Percentiles rank a stretch among this genome's conserved stretches.
phyloP scores from a whole-genome alignment of 2,113 vertebrate species.

The Ophthalmolycus amberensis region DNA sequence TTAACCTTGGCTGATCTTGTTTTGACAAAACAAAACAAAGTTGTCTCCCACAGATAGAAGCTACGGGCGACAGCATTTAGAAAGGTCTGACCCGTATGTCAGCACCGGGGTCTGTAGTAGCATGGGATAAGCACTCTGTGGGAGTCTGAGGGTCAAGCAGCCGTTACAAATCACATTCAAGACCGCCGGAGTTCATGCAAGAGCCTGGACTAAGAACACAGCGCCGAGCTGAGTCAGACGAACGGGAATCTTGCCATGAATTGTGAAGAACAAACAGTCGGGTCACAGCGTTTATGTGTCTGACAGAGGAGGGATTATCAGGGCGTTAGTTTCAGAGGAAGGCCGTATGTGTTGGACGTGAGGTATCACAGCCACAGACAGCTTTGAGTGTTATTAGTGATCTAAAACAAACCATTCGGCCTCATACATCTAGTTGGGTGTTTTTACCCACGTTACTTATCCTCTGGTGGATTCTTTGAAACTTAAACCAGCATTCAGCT shows the following conservation, averaged over 20 bases:
- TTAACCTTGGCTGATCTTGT: constrained; percentile 9
- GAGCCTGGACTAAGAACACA: not conserved
- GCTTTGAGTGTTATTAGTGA: not conserved
- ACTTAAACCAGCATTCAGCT: not conserved
- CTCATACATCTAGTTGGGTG: not conserved
- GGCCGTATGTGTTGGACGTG: not conserved
- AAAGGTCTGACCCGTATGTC: not conserved
- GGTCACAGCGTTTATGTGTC: not conserved
- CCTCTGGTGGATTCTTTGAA: not conserved
- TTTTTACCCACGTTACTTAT: not conserved
- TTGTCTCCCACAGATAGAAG: not conserved
- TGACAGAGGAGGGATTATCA: not conserved
- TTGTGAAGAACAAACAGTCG: not conserved
- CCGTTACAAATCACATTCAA: constrained; percentile 1
- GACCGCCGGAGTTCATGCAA: not conserved
- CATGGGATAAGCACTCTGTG: not conserved
- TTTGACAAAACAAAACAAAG: not conserved
- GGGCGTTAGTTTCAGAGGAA: constrained; percentile 6
- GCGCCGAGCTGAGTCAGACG: not conserved
- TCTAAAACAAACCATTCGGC: constrained; percentile 1
- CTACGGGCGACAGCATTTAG: not conserved
- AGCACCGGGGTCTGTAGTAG: not conserved
- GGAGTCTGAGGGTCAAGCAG: constrained; percentile 3
- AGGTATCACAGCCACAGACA: no score
- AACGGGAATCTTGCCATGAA: not conserved